Percentiles rank a stretch among this genome's conserved stretches.
Evolutionary conservation across 1,140 invertebrate species (phyloP).

Genomic region (Calephelis virginiensis): DNA sequence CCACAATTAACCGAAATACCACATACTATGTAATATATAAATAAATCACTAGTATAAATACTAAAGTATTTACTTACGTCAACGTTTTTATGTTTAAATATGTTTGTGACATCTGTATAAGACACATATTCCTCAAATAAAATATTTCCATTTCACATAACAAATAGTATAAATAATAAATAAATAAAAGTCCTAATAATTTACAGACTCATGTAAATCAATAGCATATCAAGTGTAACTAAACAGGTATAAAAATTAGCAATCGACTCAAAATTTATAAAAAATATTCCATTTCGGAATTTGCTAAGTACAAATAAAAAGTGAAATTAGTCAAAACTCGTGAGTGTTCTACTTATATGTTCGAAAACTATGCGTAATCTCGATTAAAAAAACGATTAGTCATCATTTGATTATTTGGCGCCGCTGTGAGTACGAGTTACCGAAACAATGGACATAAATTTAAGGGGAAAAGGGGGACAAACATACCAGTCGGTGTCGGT

Average conservation of each 20-base stretch:
- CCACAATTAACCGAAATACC: too few relatives aligned
- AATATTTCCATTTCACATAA: too few relatives aligned
- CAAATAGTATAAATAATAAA: too few relatives aligned
- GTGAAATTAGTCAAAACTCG: constrained; percentile 58
- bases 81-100: too few relatives aligned
- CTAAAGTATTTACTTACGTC: too few relatives aligned
- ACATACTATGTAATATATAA: too few relatives aligned
- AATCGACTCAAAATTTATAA: not conserved
- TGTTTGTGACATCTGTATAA: too few relatives aligned
- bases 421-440: constrained; percentile 34
- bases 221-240: not conserved
- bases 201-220: too few relatives aligned
- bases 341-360: constrained; percentile 50
- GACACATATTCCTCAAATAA: too few relatives aligned
- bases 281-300: constrained; percentile 45
- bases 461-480: constrained; percentile 29
- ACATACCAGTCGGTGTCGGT: not conserved
- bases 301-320: constrained; percentile 41
- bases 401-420: constrained; percentile 50
- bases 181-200: too few relatives aligned
- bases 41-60: too few relatives aligned
- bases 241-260: constrained; percentile 2
- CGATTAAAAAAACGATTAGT: constrained; percentile 50
- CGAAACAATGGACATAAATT: constrained; percentile 42
- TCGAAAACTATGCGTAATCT: constrained; percentile 43